A percentile compares a stretch with the other conserved stretches of the same genome.
phyloP scores from a whole-genome alignment of 2,797 vertebrate species.

The Trematomus bernacchii region DNA sequence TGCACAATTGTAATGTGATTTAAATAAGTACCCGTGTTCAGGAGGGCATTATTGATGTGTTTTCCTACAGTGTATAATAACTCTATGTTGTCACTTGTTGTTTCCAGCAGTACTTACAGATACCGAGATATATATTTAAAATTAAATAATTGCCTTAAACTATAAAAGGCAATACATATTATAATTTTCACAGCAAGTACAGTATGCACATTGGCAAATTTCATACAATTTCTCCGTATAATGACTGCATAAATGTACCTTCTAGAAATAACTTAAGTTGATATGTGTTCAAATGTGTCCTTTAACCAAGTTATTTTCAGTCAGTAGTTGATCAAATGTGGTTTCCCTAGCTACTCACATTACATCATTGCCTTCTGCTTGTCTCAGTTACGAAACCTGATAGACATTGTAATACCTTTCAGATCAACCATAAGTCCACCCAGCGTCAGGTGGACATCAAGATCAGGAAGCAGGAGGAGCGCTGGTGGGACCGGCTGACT shows the following conservation, averaged over 20 bases:
- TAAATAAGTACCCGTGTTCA: neutral
- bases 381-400: neutral
- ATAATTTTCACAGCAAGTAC: too few species aligned
- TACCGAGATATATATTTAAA: neutral
- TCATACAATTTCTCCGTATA: neutral
- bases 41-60: neutral
- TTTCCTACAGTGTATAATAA: neutral
- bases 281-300: neutral
- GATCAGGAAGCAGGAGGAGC: constrained; percentile 89
- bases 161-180: neutral
- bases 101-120: neutral
- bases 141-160: neutral
- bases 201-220: neutral
- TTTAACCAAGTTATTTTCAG: neutral
- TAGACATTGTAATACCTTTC: neutral
- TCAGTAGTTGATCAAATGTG: neutral
- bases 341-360: neutral
- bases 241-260: neutral
- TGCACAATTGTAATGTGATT: neutral
- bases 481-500: constrained; percentile 97
- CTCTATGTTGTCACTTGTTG: neutral
- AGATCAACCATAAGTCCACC: constrained; percentile 91
- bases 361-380: neutral
- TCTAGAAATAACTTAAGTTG: neutral
- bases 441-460: constrained; percentile 95